These are phyloP conservation scores for Gordius sp. DNA, from an alignment of 2,888 invertebrate species.

Conservation along the genomic window DNA sequence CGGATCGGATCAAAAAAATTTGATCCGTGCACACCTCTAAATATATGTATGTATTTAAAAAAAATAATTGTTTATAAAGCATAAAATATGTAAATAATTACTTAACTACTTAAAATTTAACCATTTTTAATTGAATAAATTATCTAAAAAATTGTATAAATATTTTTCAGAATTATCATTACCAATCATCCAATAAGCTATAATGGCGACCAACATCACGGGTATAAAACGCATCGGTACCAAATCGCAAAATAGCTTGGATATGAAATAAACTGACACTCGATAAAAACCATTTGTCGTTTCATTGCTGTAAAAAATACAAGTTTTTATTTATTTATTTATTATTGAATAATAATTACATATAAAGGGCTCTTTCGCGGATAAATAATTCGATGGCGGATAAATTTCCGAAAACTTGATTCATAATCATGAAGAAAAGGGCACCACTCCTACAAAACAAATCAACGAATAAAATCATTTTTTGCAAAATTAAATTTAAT, in stretches of 20 bases:
- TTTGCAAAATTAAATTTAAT: background rate
- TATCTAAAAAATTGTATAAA: too few relatives aligned
- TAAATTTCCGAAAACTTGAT: conserved; percentile 28
- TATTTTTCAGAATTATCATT: background rate
- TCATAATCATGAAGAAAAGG: conserved; percentile 29
- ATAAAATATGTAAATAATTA: too few relatives aligned
- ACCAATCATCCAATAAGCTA: conserved; percentile 15
- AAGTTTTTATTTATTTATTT: background rate
- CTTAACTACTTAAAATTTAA: too few relatives aligned
- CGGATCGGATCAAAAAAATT: too few relatives aligned
- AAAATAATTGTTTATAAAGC: background rate
- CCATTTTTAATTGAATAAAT: too few relatives aligned
- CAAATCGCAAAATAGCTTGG: conserved; percentile 27
- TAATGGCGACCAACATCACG: background rate
- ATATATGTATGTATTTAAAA: too few relatives aligned
- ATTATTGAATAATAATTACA: conserved; percentile 23
- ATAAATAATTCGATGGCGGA: conserved; percentile 29
- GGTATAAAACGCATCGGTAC: conserved; percentile 14
- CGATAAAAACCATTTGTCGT: conserved; percentile 25
- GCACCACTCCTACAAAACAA: conserved; percentile 22
- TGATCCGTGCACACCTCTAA: too few relatives aligned
- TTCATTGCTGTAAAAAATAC: conserved; percentile 4
- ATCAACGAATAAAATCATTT: background rate
- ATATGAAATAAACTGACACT: conserved; percentile 27
- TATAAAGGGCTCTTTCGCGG: conserved; percentile 27